Percentiles rank a stretch among this genome's conserved stretches.
phyloP scores from a whole-genome alignment of 23 tunicate species.

The Halocynthia aurantium region DNA sequence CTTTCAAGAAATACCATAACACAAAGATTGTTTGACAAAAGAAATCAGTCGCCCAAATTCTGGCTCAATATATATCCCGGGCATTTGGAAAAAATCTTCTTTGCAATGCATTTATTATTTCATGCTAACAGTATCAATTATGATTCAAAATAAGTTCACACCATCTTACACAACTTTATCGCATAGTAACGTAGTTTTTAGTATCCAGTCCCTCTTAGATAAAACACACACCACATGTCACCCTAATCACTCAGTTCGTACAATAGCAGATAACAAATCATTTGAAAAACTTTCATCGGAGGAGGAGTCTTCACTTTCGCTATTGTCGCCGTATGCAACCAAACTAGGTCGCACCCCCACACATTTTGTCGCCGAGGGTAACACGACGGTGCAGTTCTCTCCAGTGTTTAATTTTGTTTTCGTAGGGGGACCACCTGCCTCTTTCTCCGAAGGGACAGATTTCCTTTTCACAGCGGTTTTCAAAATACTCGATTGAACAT shows the following conservation, averaged over 20 bases:
- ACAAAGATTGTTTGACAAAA: no score
- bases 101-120: no score
- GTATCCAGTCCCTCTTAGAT: no score
- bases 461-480: conserved; percentile 36
- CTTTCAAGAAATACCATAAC: no score
- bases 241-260: background rate
- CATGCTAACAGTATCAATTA: no score
- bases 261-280: conserved; percentile 22
- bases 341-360: conserved; percentile 55
- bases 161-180: no score
- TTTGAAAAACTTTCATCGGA: conserved; percentile 18
- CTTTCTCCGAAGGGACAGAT: background rate
- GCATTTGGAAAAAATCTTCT: no score
- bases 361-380: conserved; percentile 45
- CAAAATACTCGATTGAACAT: conserved; percentile 9
- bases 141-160: no score
- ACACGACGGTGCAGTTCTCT: conserved; percentile 1
- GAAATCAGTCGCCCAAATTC: no score
- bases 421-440: background rate
- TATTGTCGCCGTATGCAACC: conserved; percentile 30
- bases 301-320: conserved; percentile 21
- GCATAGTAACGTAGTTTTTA: no score
- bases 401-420: background rate
- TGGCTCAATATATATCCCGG: no score
- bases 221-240: no score